A percentile compares a stretch with the other conserved stretches of the same genome.
phyloP scores from a whole-genome alignment of 2,797 vertebrate genomes.

The Nannoperca obscura region DNA sequence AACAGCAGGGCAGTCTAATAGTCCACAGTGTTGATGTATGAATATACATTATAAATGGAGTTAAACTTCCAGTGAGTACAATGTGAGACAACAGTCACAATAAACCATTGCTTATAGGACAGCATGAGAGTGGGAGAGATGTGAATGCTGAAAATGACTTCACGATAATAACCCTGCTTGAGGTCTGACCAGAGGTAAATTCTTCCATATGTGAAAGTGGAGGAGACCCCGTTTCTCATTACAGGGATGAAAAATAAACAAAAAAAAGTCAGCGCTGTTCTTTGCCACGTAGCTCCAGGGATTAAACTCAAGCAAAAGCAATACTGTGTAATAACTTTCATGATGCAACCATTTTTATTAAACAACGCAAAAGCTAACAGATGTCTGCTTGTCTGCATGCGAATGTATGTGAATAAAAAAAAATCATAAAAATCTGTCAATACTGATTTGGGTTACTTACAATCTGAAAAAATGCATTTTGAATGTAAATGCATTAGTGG shows the following conservation, averaged over 20 bases:
- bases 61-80: not conserved
- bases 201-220: conserved; percentile 69
- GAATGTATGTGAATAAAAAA: not conserved
- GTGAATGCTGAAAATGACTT: conserved; percentile 40
- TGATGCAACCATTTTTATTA: conserved; percentile 25
- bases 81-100: conserved; percentile 10
- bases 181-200: conserved; percentile 63
- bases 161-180: conserved; percentile 45
- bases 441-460: not conserved
- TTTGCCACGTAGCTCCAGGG: conserved; percentile 45
- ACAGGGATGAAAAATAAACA: conserved; percentile 56
- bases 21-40: not conserved
- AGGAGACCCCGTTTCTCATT: conserved; percentile 60
- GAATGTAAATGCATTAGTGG: not conserved
- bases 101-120: conserved; percentile 10
- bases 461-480: not conserved
- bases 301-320: conserved; percentile 41
- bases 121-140: conserved; percentile 12
- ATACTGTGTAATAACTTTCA: conserved; percentile 17
- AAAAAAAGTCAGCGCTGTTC: conserved; percentile 37
- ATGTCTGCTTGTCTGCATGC: conserved; percentile 23
- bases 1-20: not conserved
- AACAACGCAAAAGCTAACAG: conserved; percentile 44
- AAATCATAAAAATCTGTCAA: no score
- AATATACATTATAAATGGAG: not conserved